Percentiles rank a stretch among this genome's conserved stretches.
phyloP scores from a whole-genome alignment of 2,113 vertebrate species.

The Rhadina sibilatrix region DNA sequence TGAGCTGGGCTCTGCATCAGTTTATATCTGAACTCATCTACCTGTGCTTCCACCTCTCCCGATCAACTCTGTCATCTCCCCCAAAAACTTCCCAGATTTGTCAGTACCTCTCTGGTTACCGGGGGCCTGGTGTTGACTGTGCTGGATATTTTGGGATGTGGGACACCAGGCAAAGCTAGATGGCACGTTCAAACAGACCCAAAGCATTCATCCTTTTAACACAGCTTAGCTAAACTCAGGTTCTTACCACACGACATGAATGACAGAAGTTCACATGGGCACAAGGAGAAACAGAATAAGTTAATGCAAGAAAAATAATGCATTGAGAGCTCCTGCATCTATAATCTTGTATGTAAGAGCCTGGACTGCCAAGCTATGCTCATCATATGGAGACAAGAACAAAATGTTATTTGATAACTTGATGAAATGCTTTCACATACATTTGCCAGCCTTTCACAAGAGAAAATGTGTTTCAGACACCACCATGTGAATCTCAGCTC shows the following conservation, averaged over 20 bases:
- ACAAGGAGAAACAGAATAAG: not conserved
- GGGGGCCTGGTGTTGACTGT: not conserved
- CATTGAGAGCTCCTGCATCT: not conserved
- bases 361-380: not conserved
- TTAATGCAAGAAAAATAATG: not conserved
- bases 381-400: not conserved
- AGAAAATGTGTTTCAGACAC: not conserved
- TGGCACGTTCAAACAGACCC: not conserved
- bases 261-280: not conserved
- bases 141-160: not conserved
- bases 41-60: slow-evolving; percentile 5
- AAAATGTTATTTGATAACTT: not conserved
- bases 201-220: not conserved
- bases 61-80: not conserved
- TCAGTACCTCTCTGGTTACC: not conserved
- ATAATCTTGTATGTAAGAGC: not conserved
- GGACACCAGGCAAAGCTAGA: not conserved
- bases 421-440: not conserved
- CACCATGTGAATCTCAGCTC: not conserved
- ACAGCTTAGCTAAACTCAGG: not conserved
- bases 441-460: not conserved
- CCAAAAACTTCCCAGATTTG: not conserved
- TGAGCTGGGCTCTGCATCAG: not conserved
- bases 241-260: not conserved
- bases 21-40: not conserved